These are phyloP conservation scores for Drosophila burlai DNA, from an alignment of 1,140 invertebrate genomes.

Conservation along the genomic window DNA sequence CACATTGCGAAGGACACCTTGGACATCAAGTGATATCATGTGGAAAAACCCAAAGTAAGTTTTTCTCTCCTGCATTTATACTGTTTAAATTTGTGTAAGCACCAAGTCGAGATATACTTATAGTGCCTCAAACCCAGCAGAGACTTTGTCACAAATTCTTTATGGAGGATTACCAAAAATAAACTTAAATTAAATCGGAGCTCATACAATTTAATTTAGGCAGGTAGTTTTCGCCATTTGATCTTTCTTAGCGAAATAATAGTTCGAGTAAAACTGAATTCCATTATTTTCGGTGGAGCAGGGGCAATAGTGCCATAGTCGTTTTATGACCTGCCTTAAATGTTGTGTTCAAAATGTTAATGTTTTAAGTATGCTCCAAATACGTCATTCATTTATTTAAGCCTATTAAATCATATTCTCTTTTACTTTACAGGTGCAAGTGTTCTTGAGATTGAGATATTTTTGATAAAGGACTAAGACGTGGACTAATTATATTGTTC, in stretches of 20 bases:
- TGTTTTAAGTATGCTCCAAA: background rate
- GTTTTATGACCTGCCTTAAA: background rate
- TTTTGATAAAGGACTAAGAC: background rate
- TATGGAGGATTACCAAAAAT: background rate
- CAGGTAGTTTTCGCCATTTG: no score
- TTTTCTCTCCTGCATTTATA: background rate
- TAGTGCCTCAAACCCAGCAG: no score
- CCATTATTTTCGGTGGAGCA: background rate
- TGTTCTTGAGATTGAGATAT: background rate
- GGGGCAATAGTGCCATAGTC: background rate
- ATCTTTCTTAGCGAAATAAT: background rate
- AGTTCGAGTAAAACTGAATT: background rate
- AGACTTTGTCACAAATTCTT: background rate
- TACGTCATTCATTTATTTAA: background rate
- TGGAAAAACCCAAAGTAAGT: background rate
- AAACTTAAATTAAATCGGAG: background rate
- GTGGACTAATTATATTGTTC: background rate
- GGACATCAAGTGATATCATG: slow-evolving; percentile 18
- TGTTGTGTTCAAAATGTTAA: background rate
- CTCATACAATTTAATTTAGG: no score
- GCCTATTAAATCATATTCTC: background rate
- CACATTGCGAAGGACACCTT: slow-evolving; percentile 9
- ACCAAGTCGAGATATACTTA: background rate
- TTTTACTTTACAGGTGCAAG: background rate
- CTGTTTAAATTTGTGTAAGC: background rate